Evolutionary conservation across 2,113 vertebrate genomes (phyloP).

Genomic region (Garra rufa): DNA sequence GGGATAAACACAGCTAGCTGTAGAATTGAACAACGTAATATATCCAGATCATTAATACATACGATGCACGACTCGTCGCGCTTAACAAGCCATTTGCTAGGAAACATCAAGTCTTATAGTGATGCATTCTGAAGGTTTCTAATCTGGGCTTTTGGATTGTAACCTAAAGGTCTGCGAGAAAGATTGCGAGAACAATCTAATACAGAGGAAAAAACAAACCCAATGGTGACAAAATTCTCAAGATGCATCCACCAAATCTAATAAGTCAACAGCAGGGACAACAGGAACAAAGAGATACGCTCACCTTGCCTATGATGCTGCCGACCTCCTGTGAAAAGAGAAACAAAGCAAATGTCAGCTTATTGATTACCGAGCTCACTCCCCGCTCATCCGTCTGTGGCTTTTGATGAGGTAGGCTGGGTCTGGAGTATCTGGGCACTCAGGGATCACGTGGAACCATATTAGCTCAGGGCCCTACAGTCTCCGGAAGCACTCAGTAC

Average conservation of each 20-base stretch:
- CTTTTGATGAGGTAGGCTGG: background rate
- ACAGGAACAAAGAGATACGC: constrained; percentile 47
- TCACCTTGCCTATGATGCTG: constrained; percentile 81
- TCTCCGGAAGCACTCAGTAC: background rate
- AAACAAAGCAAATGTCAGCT: constrained; percentile 55
- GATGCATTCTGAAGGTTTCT: background rate
- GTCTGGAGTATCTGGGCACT: constrained; percentile 18
- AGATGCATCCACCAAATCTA: constrained; percentile 6
- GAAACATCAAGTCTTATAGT: background rate
- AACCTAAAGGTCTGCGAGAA: constrained; percentile 1
- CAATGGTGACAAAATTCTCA: background rate
- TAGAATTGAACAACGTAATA: constrained; percentile 28
- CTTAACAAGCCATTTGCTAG: constrained; percentile 12
- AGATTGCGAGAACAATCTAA: background rate
- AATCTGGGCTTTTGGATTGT: background rate
- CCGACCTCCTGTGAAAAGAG: constrained; percentile 75
- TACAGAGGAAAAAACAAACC: background rate
- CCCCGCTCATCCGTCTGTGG: constrained; percentile 18
- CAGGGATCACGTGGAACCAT: background rate
- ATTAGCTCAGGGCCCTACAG: background rate
- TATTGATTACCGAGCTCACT: constrained; percentile 31
- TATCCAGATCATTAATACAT: constrained; percentile 39
- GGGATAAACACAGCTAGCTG: constrained; percentile 52
- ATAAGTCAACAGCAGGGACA: constrained; percentile 24
- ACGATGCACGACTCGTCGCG: background rate